Evolutionary conservation across 2,113 vertebrate species (phyloP).

Genomic region (Brachypodius melanocephalos): DNA sequence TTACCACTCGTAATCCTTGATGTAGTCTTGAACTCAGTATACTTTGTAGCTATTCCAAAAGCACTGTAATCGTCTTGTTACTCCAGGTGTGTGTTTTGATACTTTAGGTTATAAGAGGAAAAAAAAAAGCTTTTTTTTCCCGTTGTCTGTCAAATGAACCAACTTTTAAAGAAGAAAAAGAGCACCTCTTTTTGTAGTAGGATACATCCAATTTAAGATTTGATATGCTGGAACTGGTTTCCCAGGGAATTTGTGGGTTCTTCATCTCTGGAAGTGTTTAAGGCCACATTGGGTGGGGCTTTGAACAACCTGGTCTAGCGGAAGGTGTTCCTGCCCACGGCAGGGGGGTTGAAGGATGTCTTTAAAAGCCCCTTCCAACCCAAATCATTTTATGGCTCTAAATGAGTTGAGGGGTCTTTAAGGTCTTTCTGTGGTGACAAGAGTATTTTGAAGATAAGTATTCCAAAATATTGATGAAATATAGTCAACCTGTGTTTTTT

Average conservation of each 20-base stretch:
- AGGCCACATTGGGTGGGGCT: background rate
- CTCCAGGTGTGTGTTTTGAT: background rate
- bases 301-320: background rate
- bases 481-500: background rate
- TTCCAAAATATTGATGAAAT: background rate
- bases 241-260: background rate
- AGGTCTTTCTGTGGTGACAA: background rate
- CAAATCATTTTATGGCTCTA: background rate
- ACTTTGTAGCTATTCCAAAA: background rate
- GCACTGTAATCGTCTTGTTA: background rate
- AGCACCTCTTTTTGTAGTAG: background rate
- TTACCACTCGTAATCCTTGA: background rate
- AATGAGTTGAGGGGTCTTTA: background rate
- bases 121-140: background rate
- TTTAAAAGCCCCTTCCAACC: background rate
- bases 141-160: background rate
- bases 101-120: background rate
- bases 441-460: background rate
- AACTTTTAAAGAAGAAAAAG: background rate
- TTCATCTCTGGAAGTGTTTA: background rate
- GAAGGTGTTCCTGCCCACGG: rapidly evolving
- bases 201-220: background rate
- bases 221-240: background rate
- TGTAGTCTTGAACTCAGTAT: background rate
- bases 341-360: rapidly evolving